Evolutionary conservation across 2,113 vertebrate species (phyloP).

Genomic region (Setophaga coronata): DNA sequence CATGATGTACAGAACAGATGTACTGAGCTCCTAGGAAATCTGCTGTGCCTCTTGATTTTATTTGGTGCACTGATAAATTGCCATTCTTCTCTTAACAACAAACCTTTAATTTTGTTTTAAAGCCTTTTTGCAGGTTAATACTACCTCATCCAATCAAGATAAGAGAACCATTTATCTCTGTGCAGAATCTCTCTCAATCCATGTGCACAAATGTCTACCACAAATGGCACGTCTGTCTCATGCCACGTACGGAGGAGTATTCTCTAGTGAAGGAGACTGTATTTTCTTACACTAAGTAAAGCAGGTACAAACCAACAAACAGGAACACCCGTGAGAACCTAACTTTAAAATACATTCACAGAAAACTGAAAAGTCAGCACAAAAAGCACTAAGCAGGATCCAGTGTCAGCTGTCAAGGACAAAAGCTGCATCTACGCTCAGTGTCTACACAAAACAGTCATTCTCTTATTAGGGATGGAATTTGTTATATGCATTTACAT

Average conservation of each 20-base stretch:
- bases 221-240: rapidly evolving
- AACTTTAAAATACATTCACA: not conserved
- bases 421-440: not conserved
- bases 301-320: not conserved
- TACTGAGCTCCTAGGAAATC: not conserved
- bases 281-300: not conserved
- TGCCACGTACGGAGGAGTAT: rapidly evolving
- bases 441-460: not conserved
- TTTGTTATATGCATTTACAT: not conserved
- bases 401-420: not conserved
- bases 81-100: not conserved
- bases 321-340: not conserved
- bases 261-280: not conserved
- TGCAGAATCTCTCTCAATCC: not conserved
- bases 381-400: not conserved
- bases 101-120: not conserved
- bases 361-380: not conserved
- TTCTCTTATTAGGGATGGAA: not conserved
- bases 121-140: not conserved
- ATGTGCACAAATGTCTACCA: not conserved
- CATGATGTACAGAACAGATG: not conserved
- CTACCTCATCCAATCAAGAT: not conserved
- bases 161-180: not conserved
- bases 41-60: not conserved
- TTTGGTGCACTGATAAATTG: not conserved